These are phyloP conservation scores for Pollimyrus isidori DNA, from an alignment of 2,113 vertebrate genomes.

Conservation along the genomic window DNA sequence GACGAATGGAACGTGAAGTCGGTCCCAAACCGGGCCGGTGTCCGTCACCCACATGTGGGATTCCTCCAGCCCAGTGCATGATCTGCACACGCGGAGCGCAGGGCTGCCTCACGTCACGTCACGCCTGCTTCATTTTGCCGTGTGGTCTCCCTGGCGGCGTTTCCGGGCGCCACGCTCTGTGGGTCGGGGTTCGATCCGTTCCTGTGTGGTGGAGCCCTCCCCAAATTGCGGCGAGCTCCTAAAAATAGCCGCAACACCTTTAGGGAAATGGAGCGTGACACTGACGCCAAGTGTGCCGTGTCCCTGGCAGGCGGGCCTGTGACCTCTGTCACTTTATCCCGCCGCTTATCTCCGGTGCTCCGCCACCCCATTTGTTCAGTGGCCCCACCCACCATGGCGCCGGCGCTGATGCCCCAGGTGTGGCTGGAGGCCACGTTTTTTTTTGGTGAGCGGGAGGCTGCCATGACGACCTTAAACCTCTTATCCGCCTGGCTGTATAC, in stretches of 20 bases:
- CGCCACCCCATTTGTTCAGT: background rate
- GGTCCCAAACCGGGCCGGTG: background rate
- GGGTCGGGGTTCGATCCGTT: background rate
- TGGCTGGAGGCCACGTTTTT: background rate
- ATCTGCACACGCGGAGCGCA: background rate
- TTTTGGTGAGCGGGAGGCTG: background rate
- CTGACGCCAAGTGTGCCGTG: background rate
- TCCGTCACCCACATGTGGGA: background rate
- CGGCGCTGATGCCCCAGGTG: background rate
- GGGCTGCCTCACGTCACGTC: background rate
- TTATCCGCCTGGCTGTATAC: background rate
- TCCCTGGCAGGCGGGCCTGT: background rate
- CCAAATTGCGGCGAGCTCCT: background rate
- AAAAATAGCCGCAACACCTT: background rate
- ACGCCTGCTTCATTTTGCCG: background rate
- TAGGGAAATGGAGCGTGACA: background rate
- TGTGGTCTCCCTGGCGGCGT: background rate
- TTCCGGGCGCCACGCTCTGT: background rate
- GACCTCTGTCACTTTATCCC: background rate
- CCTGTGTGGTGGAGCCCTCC: background rate
- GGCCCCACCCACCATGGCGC: background rate
- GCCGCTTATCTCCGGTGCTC: background rate
- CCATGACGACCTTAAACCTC: background rate
- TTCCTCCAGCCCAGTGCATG: background rate
- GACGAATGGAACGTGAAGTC: background rate